Evolutionary conservation across 2,888 invertebrate species (phyloP).

Genomic region (Fragum sueziense): DNA sequence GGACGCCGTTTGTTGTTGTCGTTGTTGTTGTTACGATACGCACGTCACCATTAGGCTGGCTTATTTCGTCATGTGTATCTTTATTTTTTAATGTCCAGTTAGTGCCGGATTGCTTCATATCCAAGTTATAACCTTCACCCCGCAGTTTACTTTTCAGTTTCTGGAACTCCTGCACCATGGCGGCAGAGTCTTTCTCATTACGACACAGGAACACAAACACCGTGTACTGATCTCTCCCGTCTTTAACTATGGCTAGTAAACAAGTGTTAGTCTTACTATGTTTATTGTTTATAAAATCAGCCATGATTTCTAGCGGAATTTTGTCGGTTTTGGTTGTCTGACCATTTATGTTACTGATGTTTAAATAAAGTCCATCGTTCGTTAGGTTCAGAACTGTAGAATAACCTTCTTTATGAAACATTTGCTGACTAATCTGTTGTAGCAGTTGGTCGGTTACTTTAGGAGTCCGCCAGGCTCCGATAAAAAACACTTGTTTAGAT

Average conservation of each 20-base stretch:
- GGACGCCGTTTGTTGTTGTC: background rate
- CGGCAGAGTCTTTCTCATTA: constrained; percentile 57
- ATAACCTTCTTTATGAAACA: constrained; percentile 61
- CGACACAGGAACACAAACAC: constrained; percentile 65
- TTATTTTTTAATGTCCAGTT: constrained; percentile 55
- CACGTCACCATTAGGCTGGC: background rate
- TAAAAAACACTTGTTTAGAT: constrained; percentile 56
- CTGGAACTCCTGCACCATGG: constrained; percentile 55
- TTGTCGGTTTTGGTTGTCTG: constrained; percentile 46
- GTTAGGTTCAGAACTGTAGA: constrained; percentile 57
- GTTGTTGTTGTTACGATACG: background rate
- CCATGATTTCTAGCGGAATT: constrained; percentile 60
- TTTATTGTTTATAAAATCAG: constrained; percentile 64
- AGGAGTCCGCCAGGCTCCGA: constrained; percentile 65
- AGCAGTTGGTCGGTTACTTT: constrained; percentile 62
- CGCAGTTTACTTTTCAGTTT: constrained; percentile 41
- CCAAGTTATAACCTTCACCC: constrained; percentile 55
- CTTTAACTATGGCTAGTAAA: constrained; percentile 63
- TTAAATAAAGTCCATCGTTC: constrained; percentile 58
- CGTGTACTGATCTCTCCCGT: constrained; percentile 54
- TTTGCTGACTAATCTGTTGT: constrained; percentile 57
- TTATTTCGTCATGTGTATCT: background rate
- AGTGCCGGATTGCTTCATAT: constrained; percentile 47
- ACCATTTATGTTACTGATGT: constrained; percentile 48
- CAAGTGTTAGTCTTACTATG: constrained; percentile 53